Conservation (phyloP, 35 echinoderm and acorn worm genomes). For the Patiria miniata region DNA sequence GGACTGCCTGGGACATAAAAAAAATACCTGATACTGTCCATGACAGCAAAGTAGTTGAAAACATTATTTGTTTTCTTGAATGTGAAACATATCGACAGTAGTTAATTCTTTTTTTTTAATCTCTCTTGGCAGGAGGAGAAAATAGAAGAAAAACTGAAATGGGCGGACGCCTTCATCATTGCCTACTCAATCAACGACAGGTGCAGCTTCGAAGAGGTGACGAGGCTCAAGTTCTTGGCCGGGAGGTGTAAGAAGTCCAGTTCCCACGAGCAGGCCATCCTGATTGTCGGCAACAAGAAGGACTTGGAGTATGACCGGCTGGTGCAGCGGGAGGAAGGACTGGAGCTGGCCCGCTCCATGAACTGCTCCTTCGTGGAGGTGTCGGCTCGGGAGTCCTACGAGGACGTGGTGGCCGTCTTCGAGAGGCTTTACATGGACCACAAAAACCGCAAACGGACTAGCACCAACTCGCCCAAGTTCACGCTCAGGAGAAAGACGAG, state of each 20-base stretch:
- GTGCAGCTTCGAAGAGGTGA: conserved; percentile 93
- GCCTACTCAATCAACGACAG: conserved; percentile 91
- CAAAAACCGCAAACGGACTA: conserved; percentile 51
- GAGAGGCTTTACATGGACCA: conserved; percentile 72
- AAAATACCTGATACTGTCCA: too few relatives aligned
- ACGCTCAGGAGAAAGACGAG: conserved; percentile 58
- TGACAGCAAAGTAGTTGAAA: too few relatives aligned
- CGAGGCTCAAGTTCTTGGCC: conserved; percentile 81
- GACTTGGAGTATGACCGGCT: conserved; percentile 85
- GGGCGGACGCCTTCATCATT: conserved; percentile 95
- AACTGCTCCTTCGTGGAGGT: conserved; percentile 78
- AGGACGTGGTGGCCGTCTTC: conserved; percentile 77
- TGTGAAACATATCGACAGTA: too few relatives aligned
- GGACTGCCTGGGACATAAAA: too few relatives aligned
- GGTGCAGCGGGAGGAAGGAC: conserved; percentile 65
- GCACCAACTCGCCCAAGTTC: conserved; percentile 54
- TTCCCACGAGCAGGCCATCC: conserved; percentile 69
- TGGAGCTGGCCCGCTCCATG: conserved; percentile 59
- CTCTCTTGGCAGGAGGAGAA: conserved; percentile 66
- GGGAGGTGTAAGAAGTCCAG: conserved; percentile 60
- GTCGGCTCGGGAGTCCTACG: conserved; percentile 75
- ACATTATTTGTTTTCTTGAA: too few relatives aligned
- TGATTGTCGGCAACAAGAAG: conserved; percentile 93
- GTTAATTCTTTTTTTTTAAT: background rate
- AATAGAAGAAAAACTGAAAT: conserved; percentile 78